Percentiles rank a stretch among this genome's conserved stretches.
phyloP scores from a whole-genome alignment of 2,113 vertebrate species.

The Osmerus mordax region DNA sequence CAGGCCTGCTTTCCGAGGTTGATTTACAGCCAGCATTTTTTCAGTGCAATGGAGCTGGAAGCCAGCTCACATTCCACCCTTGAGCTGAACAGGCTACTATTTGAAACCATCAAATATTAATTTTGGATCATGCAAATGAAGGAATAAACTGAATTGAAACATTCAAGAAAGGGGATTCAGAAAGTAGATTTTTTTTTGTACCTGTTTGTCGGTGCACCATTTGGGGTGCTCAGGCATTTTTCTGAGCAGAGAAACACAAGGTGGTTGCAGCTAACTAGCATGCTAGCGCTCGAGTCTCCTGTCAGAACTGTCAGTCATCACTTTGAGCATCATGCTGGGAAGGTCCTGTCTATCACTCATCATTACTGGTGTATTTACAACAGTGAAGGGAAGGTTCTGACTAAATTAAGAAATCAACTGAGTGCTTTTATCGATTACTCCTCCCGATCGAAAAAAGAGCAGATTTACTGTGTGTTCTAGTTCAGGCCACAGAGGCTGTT shows the following conservation, averaged over 20 bases:
- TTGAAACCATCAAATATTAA: too few species aligned
- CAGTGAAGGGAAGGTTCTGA: not conserved
- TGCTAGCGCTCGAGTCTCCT: not conserved
- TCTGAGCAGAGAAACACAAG: too few species aligned
- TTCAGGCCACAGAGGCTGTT: not conserved
- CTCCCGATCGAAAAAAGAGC: slow-evolving; percentile 30
- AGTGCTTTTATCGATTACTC: slow-evolving; percentile 13
- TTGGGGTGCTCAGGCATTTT: too few species aligned
- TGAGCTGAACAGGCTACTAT: too few species aligned
- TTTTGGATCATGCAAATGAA: too few species aligned
- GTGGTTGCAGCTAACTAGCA: not conserved
- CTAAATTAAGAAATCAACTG: slow-evolving; percentile 5
- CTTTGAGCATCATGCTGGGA: not conserved
- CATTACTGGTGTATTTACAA: slow-evolving; percentile 23
- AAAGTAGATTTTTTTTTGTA: too few species aligned
- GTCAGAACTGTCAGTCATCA: not conserved
- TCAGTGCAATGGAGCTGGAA: not conserved
- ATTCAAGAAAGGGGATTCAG: too few species aligned
- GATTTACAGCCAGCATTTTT: slow-evolving; percentile 16
- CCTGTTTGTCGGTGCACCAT: too few species aligned
- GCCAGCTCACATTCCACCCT: too few species aligned
- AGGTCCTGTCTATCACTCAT: slow-evolving; percentile 14
- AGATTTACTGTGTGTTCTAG: slow-evolving; percentile 15
- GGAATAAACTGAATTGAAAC: too few species aligned
- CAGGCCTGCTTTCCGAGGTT: slow-evolving; percentile 7